These are phyloP conservation scores for Formica exsecta DNA, from an alignment of 1,140 invertebrate genomes.

Conservation along the genomic window DNA sequence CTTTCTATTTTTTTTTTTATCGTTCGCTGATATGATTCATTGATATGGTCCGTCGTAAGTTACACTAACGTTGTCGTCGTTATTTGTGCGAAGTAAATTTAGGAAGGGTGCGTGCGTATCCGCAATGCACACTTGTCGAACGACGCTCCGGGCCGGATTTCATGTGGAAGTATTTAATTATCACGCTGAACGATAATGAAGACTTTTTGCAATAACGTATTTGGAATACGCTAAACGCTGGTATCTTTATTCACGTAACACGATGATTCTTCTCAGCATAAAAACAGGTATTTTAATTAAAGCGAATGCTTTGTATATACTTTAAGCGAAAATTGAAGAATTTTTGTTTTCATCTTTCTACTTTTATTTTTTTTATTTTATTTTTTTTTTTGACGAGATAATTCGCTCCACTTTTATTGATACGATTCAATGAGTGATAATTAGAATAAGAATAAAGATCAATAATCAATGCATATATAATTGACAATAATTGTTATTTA, in stretches of 20 bases:
- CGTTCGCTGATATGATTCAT: conserved; percentile 58
- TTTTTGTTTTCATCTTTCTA: not conserved
- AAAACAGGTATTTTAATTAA: not conserved
- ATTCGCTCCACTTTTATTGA: conserved; percentile 28
- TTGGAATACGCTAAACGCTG: conserved; percentile 38
- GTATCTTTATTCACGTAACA: not conserved
- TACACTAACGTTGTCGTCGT: conserved; percentile 52
- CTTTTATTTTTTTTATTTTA: not conserved
- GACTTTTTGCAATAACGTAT: conserved; percentile 25
- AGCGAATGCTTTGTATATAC: not conserved
- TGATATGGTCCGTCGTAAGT: conserved; percentile 68
- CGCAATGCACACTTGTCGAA: conserved; percentile 34
- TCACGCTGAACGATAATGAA: conserved; percentile 23
- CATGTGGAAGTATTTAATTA: conserved; percentile 31
- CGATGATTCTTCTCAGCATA: too few relatives aligned
- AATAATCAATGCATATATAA: conserved; percentile 8
- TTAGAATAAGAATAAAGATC: conserved; percentile 10
- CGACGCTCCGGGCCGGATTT: conserved; percentile 41
- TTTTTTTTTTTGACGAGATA: not conserved
- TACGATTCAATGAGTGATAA: conserved; percentile 21
- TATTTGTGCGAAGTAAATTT: conserved; percentile 55
- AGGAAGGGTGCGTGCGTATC: not conserved
- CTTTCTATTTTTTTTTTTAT: conserved; percentile 28
- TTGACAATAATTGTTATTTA: conserved; percentile 27
- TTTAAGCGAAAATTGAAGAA: not conserved